phyloP scores from a whole-genome alignment of 2,113 vertebrate species.

The Thunnus thynnus region DNA sequence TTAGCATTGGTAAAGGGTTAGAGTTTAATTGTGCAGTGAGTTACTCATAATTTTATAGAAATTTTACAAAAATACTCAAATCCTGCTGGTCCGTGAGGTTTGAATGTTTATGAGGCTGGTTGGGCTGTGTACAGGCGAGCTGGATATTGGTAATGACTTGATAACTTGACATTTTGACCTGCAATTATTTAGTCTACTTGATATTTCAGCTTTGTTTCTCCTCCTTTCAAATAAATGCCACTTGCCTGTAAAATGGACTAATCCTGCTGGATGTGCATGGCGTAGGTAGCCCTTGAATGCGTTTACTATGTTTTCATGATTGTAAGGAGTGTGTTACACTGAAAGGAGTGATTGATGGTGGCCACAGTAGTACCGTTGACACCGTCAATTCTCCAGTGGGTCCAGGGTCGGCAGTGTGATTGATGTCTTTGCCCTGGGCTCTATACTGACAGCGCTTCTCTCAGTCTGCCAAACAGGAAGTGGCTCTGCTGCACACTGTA shows the following conservation, averaged over 20 bases:
- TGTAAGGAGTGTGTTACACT: conserved; percentile 2
- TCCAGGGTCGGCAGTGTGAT: conserved; percentile 22
- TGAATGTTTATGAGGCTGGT: not conserved
- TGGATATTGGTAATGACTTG: not conserved
- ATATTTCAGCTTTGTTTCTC: conserved; percentile 12
- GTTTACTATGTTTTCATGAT: conserved; percentile 23
- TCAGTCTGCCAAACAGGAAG: conserved; percentile 16
- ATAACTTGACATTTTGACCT: conserved; percentile 23
- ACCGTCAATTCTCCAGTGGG: conserved; percentile 13
- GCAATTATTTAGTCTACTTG: conserved; percentile 6
- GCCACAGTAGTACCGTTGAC: conserved; percentile 32
- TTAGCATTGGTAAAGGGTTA: conserved; percentile 2
- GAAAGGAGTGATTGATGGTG: conserved; percentile 53
- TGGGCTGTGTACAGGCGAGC: too few species aligned
- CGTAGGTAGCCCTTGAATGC: not conserved
- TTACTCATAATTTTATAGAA: too few species aligned
- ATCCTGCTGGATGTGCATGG: not conserved
- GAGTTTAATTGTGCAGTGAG: not conserved
- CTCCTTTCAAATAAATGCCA: too few species aligned
- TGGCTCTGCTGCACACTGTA: conserved; percentile 14
- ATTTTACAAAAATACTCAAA: too few species aligned
- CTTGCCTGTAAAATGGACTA: not conserved
- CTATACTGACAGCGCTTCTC: conserved; percentile 25
- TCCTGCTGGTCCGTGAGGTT: too few species aligned
- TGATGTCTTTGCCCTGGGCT: conserved; percentile 35